Evolutionary conservation across 2,888 invertebrate genomes (phyloP).

Genomic region (Macaria notata): DNA sequence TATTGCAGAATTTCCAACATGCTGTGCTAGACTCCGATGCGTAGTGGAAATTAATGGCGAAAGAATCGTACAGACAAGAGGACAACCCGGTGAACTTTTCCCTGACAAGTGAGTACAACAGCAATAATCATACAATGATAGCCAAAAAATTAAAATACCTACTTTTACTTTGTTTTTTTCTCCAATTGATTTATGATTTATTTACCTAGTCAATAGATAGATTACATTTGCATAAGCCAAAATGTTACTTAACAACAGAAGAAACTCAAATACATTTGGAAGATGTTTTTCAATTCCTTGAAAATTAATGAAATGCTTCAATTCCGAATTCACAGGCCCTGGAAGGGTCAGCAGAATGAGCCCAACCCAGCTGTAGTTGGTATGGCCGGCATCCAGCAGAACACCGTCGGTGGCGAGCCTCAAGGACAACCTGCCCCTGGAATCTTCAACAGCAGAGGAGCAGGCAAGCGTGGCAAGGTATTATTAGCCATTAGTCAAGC

Average conservation of each 20-base stretch:
- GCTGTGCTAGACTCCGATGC: constrained; percentile 71
- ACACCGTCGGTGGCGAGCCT: constrained; percentile 60
- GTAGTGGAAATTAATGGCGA: constrained; percentile 75
- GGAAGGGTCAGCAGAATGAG: constrained; percentile 77
- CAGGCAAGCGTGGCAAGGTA: constrained; percentile 70
- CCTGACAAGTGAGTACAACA: constrained; percentile 68
- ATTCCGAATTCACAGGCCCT: constrained; percentile 53
- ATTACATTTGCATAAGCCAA: too few relatives aligned
- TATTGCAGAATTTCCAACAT: constrained; percentile 69
- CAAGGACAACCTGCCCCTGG: constrained; percentile 68
- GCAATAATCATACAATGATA: too few relatives aligned
- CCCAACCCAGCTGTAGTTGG: constrained; percentile 72
- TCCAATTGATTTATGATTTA: too few relatives aligned
- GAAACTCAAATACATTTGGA: too few relatives aligned
- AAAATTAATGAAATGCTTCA: too few relatives aligned
- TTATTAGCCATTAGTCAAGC: constrained; percentile 43
- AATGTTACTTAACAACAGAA: too few relatives aligned
- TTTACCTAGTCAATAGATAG: too few relatives aligned
- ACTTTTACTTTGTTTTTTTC: neutral
- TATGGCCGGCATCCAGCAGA: constrained; percentile 67
- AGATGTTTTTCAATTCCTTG: too few relatives aligned
- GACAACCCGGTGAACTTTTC: constrained; percentile 76
- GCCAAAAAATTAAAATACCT: neutral
- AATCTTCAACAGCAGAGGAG: constrained; percentile 73
- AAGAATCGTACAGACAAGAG: constrained; percentile 73